Percentiles rank a stretch among this genome's conserved stretches.
These are phyloP conservation scores for Patella ulyssiponensis DNA, from an alignment of 2,888 invertebrate genomes.

Conservation along the genomic window DNA sequence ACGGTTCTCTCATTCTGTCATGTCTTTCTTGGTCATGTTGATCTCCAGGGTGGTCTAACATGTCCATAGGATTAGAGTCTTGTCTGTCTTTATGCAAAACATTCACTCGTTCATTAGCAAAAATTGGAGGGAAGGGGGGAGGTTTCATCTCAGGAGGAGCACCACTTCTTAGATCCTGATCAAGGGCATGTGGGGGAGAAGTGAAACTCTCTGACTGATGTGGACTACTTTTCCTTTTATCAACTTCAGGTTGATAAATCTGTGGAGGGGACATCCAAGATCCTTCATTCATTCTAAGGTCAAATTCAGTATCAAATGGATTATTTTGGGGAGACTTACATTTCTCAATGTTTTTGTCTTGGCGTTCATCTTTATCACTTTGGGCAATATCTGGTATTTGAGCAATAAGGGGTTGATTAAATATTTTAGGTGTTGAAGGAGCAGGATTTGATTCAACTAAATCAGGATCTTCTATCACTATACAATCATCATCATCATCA, in stretches of 20 bases:
- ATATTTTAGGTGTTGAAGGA: not conserved
- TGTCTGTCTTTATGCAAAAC: not conserved
- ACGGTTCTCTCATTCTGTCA: not conserved
- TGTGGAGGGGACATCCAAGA: constrained; percentile 6
- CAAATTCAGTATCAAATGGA: constrained; percentile 2
- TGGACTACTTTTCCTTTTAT: not conserved
- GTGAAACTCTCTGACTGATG: not conserved
- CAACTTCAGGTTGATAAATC: not conserved
- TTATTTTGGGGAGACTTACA: not conserved
- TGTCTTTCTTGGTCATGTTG: constrained; percentile 8
- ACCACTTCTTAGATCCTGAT: not conserved
- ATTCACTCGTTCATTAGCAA: not conserved
- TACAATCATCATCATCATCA: not conserved
- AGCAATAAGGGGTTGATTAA: not conserved
- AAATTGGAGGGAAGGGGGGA: not conserved
- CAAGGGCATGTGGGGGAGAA: constrained; percentile 1
- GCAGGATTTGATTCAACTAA: not conserved
- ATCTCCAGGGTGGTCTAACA: not conserved
- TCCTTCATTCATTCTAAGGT: constrained; percentile 6
- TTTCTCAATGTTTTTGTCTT: not conserved
- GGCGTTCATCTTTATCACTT: not conserved
- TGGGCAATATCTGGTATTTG: too few relatives aligned
- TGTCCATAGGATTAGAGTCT: not conserved
- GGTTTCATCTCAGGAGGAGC: not conserved
- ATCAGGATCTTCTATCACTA: not conserved